These are phyloP conservation scores for Xenopus tropicalis DNA, from an alignment of 2,113 vertebrate genomes.

Conservation along the genomic window UCB_Xtro_10.0 CM004447.2:127315001-127315500, in stretches of 20 bases:
- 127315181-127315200: background rate
- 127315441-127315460: background rate
- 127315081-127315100: no score
- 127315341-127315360: background rate
- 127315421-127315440: constrained; percentile 5
- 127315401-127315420: background rate
- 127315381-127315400: background rate
- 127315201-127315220: no score
- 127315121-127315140: no score
- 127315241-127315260: background rate
- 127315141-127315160: no score
- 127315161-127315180: background rate
- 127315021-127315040: no score
- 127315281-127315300: background rate
- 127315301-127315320: background rate
- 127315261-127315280: background rate
- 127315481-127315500: background rate
- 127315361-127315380: background rate
- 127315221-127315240: background rate
- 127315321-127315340: background rate
- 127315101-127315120: no score
- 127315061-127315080: no score
- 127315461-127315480: background rate
- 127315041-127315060: no score
- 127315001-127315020: no score